Percentiles rank a stretch among this genome's conserved stretches.
These are phyloP conservation scores for Eumaeus atala DNA, from an alignment of 1,140 invertebrate genomes.

Conservation along the genomic window DNA sequence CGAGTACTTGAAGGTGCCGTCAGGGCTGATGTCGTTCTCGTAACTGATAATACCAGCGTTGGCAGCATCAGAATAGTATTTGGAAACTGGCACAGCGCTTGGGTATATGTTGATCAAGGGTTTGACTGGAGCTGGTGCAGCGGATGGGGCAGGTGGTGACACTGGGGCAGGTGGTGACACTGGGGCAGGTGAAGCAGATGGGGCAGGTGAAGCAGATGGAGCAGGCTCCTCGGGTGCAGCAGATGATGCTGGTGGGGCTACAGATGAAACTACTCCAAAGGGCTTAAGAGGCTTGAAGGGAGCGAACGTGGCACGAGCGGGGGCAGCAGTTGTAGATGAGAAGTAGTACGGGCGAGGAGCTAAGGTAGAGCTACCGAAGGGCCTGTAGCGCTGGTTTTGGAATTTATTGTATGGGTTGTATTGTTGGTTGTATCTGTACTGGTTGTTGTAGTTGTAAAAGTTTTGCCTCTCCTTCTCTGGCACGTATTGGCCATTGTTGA, in stretches of 20 bases:
- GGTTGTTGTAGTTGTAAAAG: constrained; percentile 27
- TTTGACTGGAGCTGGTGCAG: not conserved
- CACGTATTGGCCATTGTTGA: constrained; percentile 30
- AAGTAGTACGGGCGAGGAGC: constrained; percentile 23
- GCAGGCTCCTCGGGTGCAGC: constrained; percentile 13
- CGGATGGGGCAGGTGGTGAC: not conserved
- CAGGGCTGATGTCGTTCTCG: constrained; percentile 46
- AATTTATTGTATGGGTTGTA: constrained; percentile 23
- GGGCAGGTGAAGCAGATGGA: constrained; percentile 12
- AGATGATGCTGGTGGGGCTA: constrained; percentile 5
- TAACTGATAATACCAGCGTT: constrained; percentile 40
- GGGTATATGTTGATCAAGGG: not conserved
- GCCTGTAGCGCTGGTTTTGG: constrained; percentile 23
- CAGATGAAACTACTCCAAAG: constrained; percentile 9
- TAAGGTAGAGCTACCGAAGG: constrained; percentile 26
- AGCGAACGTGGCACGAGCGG: constrained; percentile 14
- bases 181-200: constrained; percentile 18
- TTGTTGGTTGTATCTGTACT: constrained; percentile 19
- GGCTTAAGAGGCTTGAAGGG: constrained; percentile 13
- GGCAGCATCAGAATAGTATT: constrained; percentile 29
- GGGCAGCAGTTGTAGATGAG: constrained; percentile 20
- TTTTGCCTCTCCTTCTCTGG: constrained; percentile 22
- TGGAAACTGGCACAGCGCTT: constrained; percentile 21
- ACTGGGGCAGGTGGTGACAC: constrained; percentile 14
- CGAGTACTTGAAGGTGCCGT: constrained; percentile 52